Evolutionary conservation across 2,888 invertebrate genomes (phyloP).

Genomic region (Autographa gamma): DNA sequence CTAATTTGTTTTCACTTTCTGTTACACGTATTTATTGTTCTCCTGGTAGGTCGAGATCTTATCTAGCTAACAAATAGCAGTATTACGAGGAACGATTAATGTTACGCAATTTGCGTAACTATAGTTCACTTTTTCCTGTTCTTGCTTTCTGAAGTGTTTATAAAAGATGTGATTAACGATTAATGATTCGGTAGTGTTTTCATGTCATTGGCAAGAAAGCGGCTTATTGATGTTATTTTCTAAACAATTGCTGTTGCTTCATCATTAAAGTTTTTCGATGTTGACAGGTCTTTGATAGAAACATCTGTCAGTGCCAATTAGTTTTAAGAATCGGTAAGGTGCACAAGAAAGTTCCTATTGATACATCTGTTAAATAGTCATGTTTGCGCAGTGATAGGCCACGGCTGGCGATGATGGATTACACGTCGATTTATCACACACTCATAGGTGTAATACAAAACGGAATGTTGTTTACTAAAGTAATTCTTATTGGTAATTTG

Average conservation of each 20-base stretch:
- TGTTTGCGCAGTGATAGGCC: constrained; percentile 32
- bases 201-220: constrained; percentile 48
- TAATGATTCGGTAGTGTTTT: constrained; percentile 50
- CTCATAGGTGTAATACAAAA: constrained; percentile 24
- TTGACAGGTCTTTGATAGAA: constrained; percentile 46
- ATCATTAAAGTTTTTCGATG: constrained; percentile 44
- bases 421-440: constrained; percentile 21
- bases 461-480: constrained; percentile 20
- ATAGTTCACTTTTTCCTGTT: constrained; percentile 58
- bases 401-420: constrained; percentile 38
- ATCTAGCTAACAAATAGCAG: constrained; percentile 82
- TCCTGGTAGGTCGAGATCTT: constrained; percentile 71
- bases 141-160: constrained; percentile 39
- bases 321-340: constrained; percentile 50
- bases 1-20: constrained; percentile 85
- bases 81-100: constrained; percentile 76
- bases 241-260: constrained; percentile 48
- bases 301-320: constrained; percentile 59
- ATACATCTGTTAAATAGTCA: constrained; percentile 36
- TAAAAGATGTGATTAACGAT: constrained; percentile 46
- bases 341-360: constrained; percentile 49
- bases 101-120: constrained; percentile 78
- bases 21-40: constrained; percentile 79
- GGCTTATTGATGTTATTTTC: constrained; percentile 43
- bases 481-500: constrained; percentile 1